Conservation (phyloP, 2,888 invertebrate genomes). For the Euproctis similis region DNA sequence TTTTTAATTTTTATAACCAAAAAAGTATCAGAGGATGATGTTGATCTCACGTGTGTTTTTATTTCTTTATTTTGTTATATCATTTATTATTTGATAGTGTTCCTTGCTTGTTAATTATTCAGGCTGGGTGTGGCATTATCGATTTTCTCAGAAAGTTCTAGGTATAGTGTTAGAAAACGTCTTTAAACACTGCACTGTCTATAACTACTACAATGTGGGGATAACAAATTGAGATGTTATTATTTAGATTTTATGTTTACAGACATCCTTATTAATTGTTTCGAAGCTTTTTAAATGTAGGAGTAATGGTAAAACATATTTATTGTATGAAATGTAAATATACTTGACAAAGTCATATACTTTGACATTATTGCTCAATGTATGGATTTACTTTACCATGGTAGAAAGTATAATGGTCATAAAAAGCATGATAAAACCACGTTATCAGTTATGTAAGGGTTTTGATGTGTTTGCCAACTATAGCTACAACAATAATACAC, state of each 20-base stretch:
- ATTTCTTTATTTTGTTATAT: slow-evolving; percentile 44
- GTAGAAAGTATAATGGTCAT: slow-evolving; percentile 39
- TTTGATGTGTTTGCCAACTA: slow-evolving; percentile 37
- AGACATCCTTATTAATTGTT: not conserved
- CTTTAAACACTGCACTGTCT: slow-evolving; percentile 60
- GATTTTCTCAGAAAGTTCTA: slow-evolving; percentile 75
- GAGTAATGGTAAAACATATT: too few species aligned
- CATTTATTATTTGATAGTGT: slow-evolving; percentile 34
- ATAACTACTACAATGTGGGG: slow-evolving; percentile 49
- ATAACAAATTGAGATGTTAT: slow-evolving; percentile 31
- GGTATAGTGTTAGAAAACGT: slow-evolving; percentile 64
- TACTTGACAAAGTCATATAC: too few species aligned
- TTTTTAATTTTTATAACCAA: slow-evolving; percentile 71
- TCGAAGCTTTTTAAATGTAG: too few species aligned
- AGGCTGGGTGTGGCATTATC: slow-evolving; percentile 75
- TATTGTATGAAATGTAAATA: too few species aligned
- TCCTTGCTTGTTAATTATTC: slow-evolving; percentile 61
- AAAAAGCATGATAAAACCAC: slow-evolving; percentile 55
- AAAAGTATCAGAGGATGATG: slow-evolving; percentile 65
- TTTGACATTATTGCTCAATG: slow-evolving; percentile 19
- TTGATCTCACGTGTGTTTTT: slow-evolving; percentile 62
- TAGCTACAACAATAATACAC: slow-evolving; percentile 23
- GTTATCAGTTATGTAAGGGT: slow-evolving; percentile 65
- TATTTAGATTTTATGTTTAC: slow-evolving; percentile 13
- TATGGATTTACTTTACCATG: slow-evolving; percentile 30